A percentile compares a stretch with the other conserved stretches of the same genome.
Evolutionary conservation across 1,140 invertebrate genomes (phyloP).

Genomic region (Protaetia brevitarsis): DNA sequence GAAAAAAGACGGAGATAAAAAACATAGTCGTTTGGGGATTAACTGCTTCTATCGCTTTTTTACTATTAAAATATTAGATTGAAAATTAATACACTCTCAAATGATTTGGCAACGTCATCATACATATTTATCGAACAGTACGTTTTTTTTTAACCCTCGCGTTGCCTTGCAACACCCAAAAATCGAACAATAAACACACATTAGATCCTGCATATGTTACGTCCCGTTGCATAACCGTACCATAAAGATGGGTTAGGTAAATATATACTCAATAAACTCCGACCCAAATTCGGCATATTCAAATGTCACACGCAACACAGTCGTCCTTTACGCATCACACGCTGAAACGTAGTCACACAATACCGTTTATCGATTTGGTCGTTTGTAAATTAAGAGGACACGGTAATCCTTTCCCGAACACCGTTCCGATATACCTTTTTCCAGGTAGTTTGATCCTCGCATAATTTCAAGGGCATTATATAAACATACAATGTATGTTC

Average conservation of each 20-base stretch:
- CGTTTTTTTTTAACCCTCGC: too few relatives aligned
- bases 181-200: neutral
- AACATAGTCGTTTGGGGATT: too few relatives aligned
- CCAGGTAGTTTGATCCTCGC: constrained; percentile 23
- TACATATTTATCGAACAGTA: too few relatives aligned
- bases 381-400: neutral
- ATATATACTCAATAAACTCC: neutral
- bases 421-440: constrained; percentile 21
- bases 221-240: neutral
- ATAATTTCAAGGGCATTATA: constrained; percentile 1
- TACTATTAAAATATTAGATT: too few relatives aligned
- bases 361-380: neutral
- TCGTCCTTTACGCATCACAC: neutral
- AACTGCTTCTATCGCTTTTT: too few relatives aligned
- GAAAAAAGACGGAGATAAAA: too few relatives aligned
- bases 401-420: constrained; percentile 4
- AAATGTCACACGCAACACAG: constrained; percentile 14
- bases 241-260: neutral
- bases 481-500: neutral
- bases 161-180: too few relatives aligned
- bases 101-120: too few relatives aligned
- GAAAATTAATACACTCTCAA: too few relatives aligned
- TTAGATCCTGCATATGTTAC: neutral
- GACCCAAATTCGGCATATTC: constrained; percentile 17
- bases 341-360: neutral